Evolutionary conservation across 1,140 invertebrate species (phyloP).

Genomic region (Pristionchus pacificus): DNA sequence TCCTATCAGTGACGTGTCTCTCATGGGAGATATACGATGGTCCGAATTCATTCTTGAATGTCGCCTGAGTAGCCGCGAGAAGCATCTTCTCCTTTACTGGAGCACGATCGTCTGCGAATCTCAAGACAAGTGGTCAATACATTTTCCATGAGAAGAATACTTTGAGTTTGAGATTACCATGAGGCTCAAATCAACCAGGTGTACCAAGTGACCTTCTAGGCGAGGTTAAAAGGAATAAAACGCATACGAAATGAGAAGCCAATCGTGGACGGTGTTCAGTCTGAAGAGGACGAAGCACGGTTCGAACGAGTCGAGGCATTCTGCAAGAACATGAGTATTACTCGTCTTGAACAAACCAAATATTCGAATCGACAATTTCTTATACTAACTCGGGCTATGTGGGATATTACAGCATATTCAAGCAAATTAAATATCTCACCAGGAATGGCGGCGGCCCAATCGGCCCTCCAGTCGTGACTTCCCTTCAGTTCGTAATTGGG

Average conservation of each 20-base stretch:
- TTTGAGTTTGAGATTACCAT: background rate
- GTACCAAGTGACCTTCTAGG: constrained; percentile 20
- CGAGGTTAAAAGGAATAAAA: constrained; percentile 76
- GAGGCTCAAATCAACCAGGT: background rate
- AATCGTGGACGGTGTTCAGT: constrained; percentile 78
- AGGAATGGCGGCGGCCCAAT: constrained; percentile 76
- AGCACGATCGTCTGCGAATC: constrained; percentile 57
- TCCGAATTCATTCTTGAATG: constrained; percentile 92
- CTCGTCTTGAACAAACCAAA: no score
- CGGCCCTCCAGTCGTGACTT: constrained; percentile 72
- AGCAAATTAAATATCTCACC: no score
- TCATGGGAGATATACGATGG: constrained; percentile 82
- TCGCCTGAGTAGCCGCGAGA: constrained; percentile 95
- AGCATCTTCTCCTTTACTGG: constrained; percentile 88
- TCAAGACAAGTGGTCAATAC: constrained; percentile 28
- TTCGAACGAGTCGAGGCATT: constrained; percentile 74
- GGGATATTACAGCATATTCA: no score
- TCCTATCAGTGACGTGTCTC: constrained; percentile 71
- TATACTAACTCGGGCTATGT: no score
- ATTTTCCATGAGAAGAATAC: constrained; percentile 5
- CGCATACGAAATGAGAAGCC: constrained; percentile 89
- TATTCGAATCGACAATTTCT: no score
- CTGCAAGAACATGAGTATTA: no score
- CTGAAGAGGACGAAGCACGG: constrained; percentile 90
- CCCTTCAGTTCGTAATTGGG: constrained; percentile 69